These are phyloP conservation scores for Geococcyx californianus DNA, from an alignment of 2,113 vertebrate species.

Conservation along the genomic window DNA sequence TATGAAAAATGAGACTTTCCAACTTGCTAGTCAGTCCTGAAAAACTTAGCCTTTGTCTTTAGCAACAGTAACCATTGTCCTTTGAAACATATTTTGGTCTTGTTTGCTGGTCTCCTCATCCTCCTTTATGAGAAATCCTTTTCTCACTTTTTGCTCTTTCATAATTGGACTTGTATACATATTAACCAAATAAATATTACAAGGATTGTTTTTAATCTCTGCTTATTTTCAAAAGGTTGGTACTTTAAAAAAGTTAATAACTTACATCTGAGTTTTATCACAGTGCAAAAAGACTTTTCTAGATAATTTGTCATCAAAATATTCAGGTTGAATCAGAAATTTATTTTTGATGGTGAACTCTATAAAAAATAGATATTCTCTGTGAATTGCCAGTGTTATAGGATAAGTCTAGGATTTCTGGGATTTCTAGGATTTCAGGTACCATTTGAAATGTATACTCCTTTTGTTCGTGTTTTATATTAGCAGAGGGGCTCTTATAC, in stretches of 20 bases:
- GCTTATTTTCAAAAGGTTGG: not conserved
- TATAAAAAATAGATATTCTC: not conserved
- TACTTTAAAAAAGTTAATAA: not conserved
- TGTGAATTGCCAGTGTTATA: not conserved
- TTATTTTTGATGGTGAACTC: not conserved
- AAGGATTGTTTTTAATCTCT: not conserved
- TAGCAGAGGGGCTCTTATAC: not conserved
- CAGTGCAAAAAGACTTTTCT: not conserved
- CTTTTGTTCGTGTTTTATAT: not conserved
- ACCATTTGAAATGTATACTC: not conserved
- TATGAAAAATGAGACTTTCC: not conserved
- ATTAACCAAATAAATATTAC: not conserved
- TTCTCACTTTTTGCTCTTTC: not conserved
- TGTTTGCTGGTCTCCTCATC: not conserved
- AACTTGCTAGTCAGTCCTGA: not conserved
- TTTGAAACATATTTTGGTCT: not conserved
- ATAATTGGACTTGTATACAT: not conserved
- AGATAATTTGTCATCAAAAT: conserved; percentile 12
- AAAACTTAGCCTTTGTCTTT: not conserved
- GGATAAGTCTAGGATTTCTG: not conserved
- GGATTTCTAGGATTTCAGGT: too few species aligned
- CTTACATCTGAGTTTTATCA: not conserved
- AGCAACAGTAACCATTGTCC: not conserved
- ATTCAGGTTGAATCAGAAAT: not conserved
- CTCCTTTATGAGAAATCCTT: not conserved